A percentile compares a stretch with the other conserved stretches of the same genome.
phyloP scores from a whole-genome alignment of 2,888 invertebrate genomes.

The Phalangium opilio region DNA sequence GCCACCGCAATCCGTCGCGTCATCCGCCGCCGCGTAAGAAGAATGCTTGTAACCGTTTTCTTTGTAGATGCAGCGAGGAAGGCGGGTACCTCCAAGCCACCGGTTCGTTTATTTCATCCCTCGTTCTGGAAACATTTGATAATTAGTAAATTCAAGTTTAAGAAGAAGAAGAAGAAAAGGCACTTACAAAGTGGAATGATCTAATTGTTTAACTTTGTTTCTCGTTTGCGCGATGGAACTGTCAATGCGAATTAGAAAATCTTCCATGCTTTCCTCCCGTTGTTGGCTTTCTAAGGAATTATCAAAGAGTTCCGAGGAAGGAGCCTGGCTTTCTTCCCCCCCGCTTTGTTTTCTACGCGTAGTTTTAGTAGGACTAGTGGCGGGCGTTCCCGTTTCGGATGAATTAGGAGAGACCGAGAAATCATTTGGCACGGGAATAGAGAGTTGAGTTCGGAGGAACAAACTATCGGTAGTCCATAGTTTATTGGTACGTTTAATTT shows the following conservation, averaged over 20 bases:
- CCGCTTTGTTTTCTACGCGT: not conserved
- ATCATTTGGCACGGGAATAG: conserved; percentile 48
- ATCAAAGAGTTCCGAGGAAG: conserved; percentile 5
- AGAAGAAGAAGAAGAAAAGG: too few relatives aligned
- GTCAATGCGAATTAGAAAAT: conserved; percentile 34
- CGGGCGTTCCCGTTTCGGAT: conserved; percentile 8
- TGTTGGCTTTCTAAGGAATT: not conserved
- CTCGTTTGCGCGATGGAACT: conserved; percentile 31
- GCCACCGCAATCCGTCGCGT: too few relatives aligned
- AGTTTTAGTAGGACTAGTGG: conserved; percentile 8
- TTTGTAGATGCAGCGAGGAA: too few relatives aligned
- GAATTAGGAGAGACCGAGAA: conserved; percentile 11
- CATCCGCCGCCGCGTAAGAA: too few relatives aligned
- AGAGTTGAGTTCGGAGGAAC: conserved; percentile 69
- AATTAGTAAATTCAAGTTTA: too few relatives aligned
- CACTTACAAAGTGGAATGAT: conserved; percentile 16
- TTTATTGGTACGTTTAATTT: conserved; percentile 76
- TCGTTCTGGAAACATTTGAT: too few relatives aligned
- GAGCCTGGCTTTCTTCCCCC: not conserved
- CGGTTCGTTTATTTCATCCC: too few relatives aligned
- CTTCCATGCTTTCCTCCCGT: conserved; percentile 25
- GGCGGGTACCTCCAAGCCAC: too few relatives aligned
- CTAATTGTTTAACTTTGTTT: conserved; percentile 28
- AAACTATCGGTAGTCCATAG: conserved; percentile 85
- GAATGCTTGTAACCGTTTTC: too few relatives aligned